Evolutionary conservation across 2,888 invertebrate genomes (phyloP), one percentile per base, ranked within the genome.

Genomic region (Sphinx pinastri): DNA sequence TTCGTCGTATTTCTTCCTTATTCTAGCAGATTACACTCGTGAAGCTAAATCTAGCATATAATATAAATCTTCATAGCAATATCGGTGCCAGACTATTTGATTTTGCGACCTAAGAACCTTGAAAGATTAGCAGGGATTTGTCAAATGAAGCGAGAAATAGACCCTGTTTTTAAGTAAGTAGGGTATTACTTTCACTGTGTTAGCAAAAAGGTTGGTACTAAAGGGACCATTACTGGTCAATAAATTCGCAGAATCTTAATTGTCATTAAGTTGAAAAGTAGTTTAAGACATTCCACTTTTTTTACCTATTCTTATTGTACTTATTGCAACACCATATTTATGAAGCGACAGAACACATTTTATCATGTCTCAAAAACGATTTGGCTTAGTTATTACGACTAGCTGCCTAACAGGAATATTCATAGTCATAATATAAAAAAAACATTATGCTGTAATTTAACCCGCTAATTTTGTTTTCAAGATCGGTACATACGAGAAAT

Each of bases 61-160:
- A n/a, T 45, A 47, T n/a, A 47, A 11, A 45, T 60, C 6, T n/a
- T 60, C n/a, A 60, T 16, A 10, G 2, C 47, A 16, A 16, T 16
- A 59, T 57, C 12, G 10, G 38, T 47, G 12, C 5, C 47, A 60
- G 60, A 45, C 47, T 60, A 47, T 47, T 60, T 60, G 60, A 60
- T 60, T 60, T 60, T 47, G 60, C 60, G 16, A 60, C 45, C 60
- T 47, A 45, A 47, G 16, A 16, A 60, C 47, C 47, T 16, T 60
- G 47, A 12, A 60, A 60, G 60, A 60, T 60, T 60, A 47, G 45
- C 12, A 60, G 1, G 60, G 47, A 60, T 60, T 11, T 60, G 60
- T 19, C 45, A 60, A 60, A 47, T 47, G 60, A 47, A 47, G 11
- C 60, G n/a, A 45, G 16, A 60, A 60, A 60, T 60, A 47, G 16